Base-by-base conservation (phyloP, 2,797 vertebrate genomes). In the Odontamblyopus rebecca region DNA sequence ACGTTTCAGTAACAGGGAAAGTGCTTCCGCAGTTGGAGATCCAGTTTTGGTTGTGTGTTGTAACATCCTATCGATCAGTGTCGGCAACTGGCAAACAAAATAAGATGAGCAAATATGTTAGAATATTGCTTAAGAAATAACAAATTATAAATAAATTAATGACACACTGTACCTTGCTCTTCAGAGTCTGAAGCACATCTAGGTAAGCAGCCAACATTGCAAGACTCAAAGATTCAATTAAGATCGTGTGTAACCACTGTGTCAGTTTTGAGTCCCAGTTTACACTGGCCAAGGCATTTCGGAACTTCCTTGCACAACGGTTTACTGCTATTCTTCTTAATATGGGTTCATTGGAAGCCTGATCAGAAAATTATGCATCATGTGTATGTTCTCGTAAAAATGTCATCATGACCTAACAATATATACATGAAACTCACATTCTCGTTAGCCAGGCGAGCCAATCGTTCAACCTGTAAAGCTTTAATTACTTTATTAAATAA, bases 401-500 rank as follows among this genome's bases (percentile, higher is more conserved):
- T 8, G 30, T 26, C 23, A 59, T 29, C 6, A 60, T 30, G 6
- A 60, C 7, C 57, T 5, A 65, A 60, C 19, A 3, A 38, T 15
- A 69, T 11, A 15, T 41, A 41, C 15, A 41, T 29, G 71, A n/a
- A 67, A 70, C 95, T 96, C 88, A 98, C 98, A 91, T 95, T 94
- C 84, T 99, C 97, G 19, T 98, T 98, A 70, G 98, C 96, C 84
- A 99, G 85, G 26, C 98, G 95, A 61, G 97, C 96, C 64, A 98
- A 92, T 70, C 98, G 89, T 90, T 99, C 98, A 1, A 94, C 96
- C 73, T 99, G 97, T 78, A 99, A 91, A 0, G 97, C 95, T 89
- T 99, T 99, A 74, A 99, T 93, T 44, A 98, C 96, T 93, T 99
- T 99, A 85, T 98, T 99, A 80, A 99, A 99, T 0, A 99, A 92